Base-by-base conservation (phyloP, 2,113 vertebrate species). In the Athene noctua region DNA sequence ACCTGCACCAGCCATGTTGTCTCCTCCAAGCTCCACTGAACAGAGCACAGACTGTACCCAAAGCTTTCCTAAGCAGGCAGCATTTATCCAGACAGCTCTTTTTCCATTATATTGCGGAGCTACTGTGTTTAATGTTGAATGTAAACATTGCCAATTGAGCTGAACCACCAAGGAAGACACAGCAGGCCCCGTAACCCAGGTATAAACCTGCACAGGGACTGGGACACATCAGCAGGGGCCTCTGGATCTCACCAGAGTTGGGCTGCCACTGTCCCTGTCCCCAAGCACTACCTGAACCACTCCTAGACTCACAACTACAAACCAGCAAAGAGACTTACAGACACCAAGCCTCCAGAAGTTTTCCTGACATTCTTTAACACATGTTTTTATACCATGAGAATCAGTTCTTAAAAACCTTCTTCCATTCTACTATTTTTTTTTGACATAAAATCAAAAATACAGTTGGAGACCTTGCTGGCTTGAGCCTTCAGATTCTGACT, bases 401-500 rank as follows among this genome's bases (percentile, higher is more conserved):
- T 66, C 59, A 65, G 46, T 58, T 85, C 78, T 92, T 82, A 80
- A 94, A 94, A 95, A 90, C 51, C 57, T 94, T 85, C 34, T 79
- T 87, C 49, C 19, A 20, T 55, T 59, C 27, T 36, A 34, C 71
- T 66, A 2, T 61, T 57, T 58, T 52, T 85, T 82, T 78, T 81
- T 83, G 54, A 92, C 92, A 88, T 57, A 87, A 93, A 94, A 93
- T 83, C 80, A 96, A 92, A 95, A 94, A 91, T 62, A 77, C 65
- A 49, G 27, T 84, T 71, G 59, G 70, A 95, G 65, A 92, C 77
- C 80, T 94, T 57, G 52, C 80, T 79, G 73, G 61, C 70, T 96
- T 70, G 14, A 95, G 86, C 63, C 55, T 88, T 86, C 75, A 55
- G 67, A 92, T 88, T 86, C 75, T 94, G 88, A 51, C 52, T 96